Percentiles rank a stretch among this genome's conserved stretches.
Evolutionary conservation across 2,113 vertebrate species (phyloP).

Genomic region (Laticauda colubrina): DNA sequence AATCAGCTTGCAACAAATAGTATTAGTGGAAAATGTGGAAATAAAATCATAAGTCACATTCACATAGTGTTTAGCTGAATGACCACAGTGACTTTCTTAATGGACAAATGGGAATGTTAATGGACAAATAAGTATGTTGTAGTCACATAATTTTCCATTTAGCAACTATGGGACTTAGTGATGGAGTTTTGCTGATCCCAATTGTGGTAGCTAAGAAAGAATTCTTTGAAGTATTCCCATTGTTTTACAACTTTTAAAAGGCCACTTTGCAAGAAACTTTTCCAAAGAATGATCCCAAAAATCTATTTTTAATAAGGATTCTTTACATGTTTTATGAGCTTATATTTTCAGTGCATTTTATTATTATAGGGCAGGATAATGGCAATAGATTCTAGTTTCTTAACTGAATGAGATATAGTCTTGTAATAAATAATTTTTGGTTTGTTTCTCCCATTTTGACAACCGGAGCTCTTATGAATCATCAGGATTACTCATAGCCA

Average conservation of each 20-base stretch:
- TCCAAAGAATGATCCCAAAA: constrained; percentile 34
- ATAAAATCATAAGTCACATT: neutral
- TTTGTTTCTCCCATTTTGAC: constrained; percentile 33
- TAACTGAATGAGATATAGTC: constrained; percentile 29
- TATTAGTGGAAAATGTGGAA: neutral
- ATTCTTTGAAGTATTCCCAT: neutral
- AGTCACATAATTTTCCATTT: neutral
- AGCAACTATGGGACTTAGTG: neutral
- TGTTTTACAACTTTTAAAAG: neutral
- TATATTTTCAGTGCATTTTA: constrained; percentile 7
- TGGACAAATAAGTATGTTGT: neutral
- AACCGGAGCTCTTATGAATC: constrained; percentile 34
- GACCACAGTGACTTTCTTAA: neutral
- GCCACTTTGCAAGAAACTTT: neutral
- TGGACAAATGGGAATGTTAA: neutral
- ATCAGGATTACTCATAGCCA: constrained; percentile 36
- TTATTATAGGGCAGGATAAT: neutral
- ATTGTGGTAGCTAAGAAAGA: neutral
- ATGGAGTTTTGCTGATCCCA: neutral
- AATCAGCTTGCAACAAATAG: neutral
- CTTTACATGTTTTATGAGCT: neutral
- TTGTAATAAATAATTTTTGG: constrained; percentile 26
- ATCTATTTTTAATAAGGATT: constrained; percentile 46
- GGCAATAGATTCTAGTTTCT: constrained; percentile 6
- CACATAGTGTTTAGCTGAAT: neutral